phyloP scores from a whole-genome alignment of 2,888 invertebrate genomes.

The Lobophora halterata region DNA sequence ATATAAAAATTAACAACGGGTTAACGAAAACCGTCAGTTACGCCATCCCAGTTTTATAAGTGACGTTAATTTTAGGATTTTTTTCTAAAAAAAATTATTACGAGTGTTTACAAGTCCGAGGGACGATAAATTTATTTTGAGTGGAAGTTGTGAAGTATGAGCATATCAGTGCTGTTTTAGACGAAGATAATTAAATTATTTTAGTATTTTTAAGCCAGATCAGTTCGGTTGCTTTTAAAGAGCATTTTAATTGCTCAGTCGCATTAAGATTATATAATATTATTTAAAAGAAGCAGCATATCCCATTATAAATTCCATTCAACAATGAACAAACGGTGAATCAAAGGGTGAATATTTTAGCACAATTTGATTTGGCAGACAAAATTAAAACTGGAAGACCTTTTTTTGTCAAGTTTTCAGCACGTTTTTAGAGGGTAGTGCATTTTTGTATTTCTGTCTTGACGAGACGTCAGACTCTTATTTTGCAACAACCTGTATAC shows the following conservation, averaged over 20 bases:
- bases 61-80: conserved; percentile 24
- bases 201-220: conserved; percentile 1
- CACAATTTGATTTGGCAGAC: not conserved
- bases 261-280: too few species aligned
- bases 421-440: too few species aligned
- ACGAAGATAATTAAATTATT: conserved; percentile 31
- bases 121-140: conserved; percentile 56
- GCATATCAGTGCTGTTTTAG: conserved; percentile 64
- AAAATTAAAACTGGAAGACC: too few species aligned
- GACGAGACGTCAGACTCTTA: too few species aligned
- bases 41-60: conserved; percentile 26
- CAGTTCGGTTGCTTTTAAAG: not conserved
- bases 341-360: conserved; percentile 1
- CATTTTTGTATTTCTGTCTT: too few species aligned
- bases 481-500: too few species aligned
- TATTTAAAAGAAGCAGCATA: too few species aligned
- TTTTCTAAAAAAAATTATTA: conserved; percentile 26
- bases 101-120: conserved; percentile 39
- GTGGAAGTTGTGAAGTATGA: conserved; percentile 61
- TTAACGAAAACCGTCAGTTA: conserved; percentile 26
- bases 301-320: too few species aligned
- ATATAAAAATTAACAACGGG: conserved; percentile 10
- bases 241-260: too few species aligned
- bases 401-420: too few species aligned
- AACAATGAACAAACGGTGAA: too few species aligned